Base-by-base conservation (phyloP, 2,113 vertebrate species). In the Geothlypis trichas region DNA sequence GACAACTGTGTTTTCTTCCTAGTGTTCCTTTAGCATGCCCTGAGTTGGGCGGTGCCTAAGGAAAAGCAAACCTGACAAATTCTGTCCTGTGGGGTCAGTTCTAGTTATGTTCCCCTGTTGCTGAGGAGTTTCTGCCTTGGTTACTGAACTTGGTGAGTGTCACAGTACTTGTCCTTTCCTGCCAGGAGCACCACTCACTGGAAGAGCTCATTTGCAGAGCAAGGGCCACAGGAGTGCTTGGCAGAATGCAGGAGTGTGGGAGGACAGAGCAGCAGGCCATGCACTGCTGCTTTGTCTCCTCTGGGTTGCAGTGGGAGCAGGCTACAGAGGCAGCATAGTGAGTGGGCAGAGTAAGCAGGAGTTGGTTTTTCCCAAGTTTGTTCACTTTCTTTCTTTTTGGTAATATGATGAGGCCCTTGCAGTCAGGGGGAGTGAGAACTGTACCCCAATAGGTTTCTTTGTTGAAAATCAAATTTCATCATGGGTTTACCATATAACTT, bases 401-500 rank as follows among this genome's bases (percentile, higher is more conserved):
- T 52, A 51, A 24, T 23, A 44, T 20, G 9, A 42, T 4, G 7
- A 87, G 13, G 59, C 21, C 41, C 30, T 77, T 77, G 35, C 24
- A 74, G 28, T 52, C 35, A 77, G 33, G 20, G 52, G 59, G 15
- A 84, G 14, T 44, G 23, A 90, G 86, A 74, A 15, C 39, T 74
- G n/a, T 39, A 55, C 5, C 15, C 30, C 17, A 9, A 9, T 47
- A 42, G 9, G 4, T 66, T 91, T 71, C 67, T 92, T 15, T 74
- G 22, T 67, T 59, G 52, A 81, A 86, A 95, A 86, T 68, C 23
- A 86, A 63, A 81, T 78, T 21, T 84, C 5, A 37, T 62, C 0
- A 11, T 52, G 30, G 71, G 35, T 54, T 97, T 98, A 99, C 99
- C 98, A 0, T 99, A 99, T 94, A 99, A 97, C 49, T 93, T 93